Conservation (phyloP, 2,888 invertebrate genomes). For the Caradrina clavipalpis region DNA sequence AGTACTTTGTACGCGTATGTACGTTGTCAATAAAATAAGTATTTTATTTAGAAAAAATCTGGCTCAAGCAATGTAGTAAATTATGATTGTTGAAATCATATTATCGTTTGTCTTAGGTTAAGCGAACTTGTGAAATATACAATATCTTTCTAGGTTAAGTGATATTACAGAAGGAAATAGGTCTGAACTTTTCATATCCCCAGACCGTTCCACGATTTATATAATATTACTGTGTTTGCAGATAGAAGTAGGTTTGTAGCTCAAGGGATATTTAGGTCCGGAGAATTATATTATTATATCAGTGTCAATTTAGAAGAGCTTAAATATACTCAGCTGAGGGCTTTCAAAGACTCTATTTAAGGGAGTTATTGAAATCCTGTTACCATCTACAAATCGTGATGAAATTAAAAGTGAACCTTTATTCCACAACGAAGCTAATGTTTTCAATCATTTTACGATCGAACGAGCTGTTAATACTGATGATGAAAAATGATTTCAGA, state of each 20-base stretch:
- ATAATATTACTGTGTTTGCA: conserved; percentile 15
- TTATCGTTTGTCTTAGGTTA: conserved; percentile 16
- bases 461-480: background rate
- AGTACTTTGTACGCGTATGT: no score
- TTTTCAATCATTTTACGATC: background rate
- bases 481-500: conserved; percentile 12
- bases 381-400: no score
- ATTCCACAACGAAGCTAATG: no score
- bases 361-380: background rate
- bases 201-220: conserved; percentile 16
- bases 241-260: conserved; percentile 22
- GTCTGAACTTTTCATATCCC: conserved; percentile 37
- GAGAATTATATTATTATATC: background rate
- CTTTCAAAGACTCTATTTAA: background rate
- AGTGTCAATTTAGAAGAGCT: background rate
- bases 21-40: background rate
- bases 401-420: no score
- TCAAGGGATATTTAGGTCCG: conserved; percentile 8
- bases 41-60: background rate
- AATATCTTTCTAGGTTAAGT: conserved; percentile 51
- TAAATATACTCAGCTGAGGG: background rate
- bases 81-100: conserved; percentile 13
- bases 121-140: conserved; percentile 22
- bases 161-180: conserved; percentile 33
- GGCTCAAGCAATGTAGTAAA: conserved; percentile 7